Evolutionary conservation across 1,140 invertebrate species (phyloP).

Genomic region (Sinella curviseta): DNA sequence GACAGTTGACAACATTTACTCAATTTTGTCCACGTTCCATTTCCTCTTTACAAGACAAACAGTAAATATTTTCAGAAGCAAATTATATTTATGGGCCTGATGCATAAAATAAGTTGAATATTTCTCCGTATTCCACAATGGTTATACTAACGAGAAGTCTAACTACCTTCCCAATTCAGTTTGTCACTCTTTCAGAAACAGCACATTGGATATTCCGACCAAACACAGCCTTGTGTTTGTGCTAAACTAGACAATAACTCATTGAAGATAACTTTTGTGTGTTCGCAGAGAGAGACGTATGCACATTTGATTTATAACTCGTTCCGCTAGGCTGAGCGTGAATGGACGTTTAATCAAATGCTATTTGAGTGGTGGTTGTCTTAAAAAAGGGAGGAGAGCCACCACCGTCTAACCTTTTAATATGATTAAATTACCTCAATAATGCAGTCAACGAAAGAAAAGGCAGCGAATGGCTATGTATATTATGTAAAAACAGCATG

Average conservation of each 20-base stretch:
- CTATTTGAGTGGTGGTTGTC: slow-evolving; percentile 50
- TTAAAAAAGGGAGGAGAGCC: slow-evolving; percentile 32
- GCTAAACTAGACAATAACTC: background rate
- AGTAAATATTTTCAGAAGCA: background rate
- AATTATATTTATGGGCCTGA: no score
- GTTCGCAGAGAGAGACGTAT: no score
- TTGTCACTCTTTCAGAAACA: no score
- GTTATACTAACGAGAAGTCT: no score
- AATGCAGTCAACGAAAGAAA: background rate
- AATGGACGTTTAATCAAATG: slow-evolving; percentile 53
- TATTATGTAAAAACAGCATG: no score
- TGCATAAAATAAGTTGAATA: no score
- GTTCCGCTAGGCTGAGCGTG: slow-evolving; percentile 45
- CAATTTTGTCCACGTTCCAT: no score
- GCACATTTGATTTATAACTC: slow-evolving; percentile 49
- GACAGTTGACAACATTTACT: no score
- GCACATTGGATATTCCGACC: no score
- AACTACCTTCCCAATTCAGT: no score
- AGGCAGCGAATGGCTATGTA: slow-evolving; percentile 1
- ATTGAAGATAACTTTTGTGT: background rate
- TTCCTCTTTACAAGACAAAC: background rate
- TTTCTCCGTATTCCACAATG: no score
- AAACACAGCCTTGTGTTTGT: background rate
- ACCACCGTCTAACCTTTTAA: slow-evolving; percentile 51
- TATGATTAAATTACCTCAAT: slow-evolving; percentile 50